Evolutionary conservation across 37 sponge, comb jelly and placozoan genomes (phyloP).

Genomic region (Diacarnus erythraeanus): DNA sequence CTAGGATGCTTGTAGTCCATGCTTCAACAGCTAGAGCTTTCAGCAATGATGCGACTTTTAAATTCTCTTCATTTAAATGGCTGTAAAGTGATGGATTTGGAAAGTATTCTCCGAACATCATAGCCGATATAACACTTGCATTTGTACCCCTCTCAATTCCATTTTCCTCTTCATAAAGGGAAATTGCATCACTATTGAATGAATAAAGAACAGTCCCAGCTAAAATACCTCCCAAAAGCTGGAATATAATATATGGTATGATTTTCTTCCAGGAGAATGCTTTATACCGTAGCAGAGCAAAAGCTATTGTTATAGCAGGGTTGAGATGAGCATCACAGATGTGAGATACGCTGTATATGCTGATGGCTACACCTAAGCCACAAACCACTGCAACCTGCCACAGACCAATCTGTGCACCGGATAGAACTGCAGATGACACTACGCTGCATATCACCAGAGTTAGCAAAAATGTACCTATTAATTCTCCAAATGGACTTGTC

Average conservation of each 20-base stretch:
- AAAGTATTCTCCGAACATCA: slow-evolving; percentile 69
- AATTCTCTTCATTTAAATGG: background rate
- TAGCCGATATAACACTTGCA: slow-evolving; percentile 28
- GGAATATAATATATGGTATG: slow-evolving; percentile 30
- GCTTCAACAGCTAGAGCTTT: slow-evolving; percentile 41
- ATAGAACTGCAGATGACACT: slow-evolving; percentile 12
- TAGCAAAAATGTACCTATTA: slow-evolving; percentile 47
- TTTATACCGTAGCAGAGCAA: slow-evolving; percentile 38
- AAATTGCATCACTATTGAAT: slow-evolving; percentile 18
- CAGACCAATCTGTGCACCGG: slow-evolving; percentile 32
- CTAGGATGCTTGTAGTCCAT: slow-evolving; percentile 42
- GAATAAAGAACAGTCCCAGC: slow-evolving; percentile 28
- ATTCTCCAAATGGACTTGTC: slow-evolving; percentile 22
- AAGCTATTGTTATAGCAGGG: slow-evolving; percentile 56
- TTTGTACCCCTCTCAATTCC: slow-evolving; percentile 27
- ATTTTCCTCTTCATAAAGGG: slow-evolving; percentile 14
- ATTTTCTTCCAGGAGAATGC: slow-evolving; percentile 41
- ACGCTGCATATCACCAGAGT: slow-evolving; percentile 26
- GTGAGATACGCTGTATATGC: slow-evolving; percentile 44
- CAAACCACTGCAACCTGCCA: slow-evolving; percentile 57
- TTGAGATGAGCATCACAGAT: slow-evolving; percentile 66
- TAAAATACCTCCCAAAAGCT: slow-evolving; percentile 35
- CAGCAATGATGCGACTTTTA: background rate
- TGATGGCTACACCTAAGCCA: slow-evolving; percentile 47
- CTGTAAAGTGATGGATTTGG: slow-evolving; percentile 44